Evolutionary conservation across 2,113 vertebrate species (phyloP).

Genomic region (Nipponia nippon): DNA sequence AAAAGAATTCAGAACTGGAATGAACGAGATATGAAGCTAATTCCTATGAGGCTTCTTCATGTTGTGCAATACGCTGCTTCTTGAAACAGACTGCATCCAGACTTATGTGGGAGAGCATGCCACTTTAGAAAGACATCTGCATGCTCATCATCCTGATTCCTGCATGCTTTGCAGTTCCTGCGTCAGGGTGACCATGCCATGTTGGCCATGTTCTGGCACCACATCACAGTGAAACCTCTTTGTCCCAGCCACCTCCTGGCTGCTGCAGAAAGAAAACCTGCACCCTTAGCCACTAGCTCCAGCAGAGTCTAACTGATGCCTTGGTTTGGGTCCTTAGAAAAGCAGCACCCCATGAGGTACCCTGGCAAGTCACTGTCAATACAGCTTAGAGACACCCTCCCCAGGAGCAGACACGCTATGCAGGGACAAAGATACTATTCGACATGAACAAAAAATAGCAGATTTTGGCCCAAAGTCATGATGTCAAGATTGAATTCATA

Average conservation of each 20-base stretch:
- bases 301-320: not conserved
- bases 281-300: not conserved
- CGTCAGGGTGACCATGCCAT: not conserved
- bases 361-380: not conserved
- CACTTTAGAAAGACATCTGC: not conserved
- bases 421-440: not conserved
- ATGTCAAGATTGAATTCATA: not conserved
- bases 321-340: not conserved
- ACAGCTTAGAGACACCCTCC: not conserved
- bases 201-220: not conserved
- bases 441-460: not conserved
- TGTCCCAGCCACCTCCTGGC: not conserved
- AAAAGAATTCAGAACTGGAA: constrained; percentile 26
- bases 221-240: not conserved
- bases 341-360: not conserved
- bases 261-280: not conserved
- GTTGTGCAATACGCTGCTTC: not conserved
- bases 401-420: not conserved
- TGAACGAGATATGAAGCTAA: constrained; percentile 26
- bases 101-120: not conserved
- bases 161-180: not conserved
- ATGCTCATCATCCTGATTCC: not conserved
- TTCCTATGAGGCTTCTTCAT: not conserved
- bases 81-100: not conserved
- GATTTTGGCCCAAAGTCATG: not conserved